Percentiles rank a stretch among this genome's conserved stretches.
phyloP scores from a whole-genome alignment of 2,113 vertebrate genomes.

The Tretioscincus oriximinensis region DNA sequence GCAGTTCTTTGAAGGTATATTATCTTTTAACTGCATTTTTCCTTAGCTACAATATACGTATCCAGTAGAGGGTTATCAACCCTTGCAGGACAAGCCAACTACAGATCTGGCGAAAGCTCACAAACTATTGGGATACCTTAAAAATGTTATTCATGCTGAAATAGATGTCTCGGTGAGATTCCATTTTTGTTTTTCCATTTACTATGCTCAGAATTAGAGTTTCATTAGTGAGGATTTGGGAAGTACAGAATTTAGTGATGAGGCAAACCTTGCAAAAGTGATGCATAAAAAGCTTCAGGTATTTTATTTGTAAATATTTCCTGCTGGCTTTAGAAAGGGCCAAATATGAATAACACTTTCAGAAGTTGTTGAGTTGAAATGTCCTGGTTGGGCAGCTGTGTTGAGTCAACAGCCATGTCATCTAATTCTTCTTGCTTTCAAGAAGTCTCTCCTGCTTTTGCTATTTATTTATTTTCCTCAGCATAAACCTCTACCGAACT shows the following conservation, averaged over 20 bases:
- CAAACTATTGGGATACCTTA: conserved; percentile 86
- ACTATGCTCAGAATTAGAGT: neutral
- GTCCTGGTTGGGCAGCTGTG: too few relatives aligned
- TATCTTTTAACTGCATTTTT: conserved; percentile 29
- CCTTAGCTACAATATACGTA: conserved; percentile 85
- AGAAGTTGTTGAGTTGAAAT: too few relatives aligned
- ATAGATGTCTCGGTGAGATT: conserved; percentile 83
- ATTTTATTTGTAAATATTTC: too few relatives aligned
- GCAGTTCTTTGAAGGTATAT: neutral
- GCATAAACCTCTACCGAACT: too few relatives aligned
- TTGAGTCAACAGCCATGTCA: too few relatives aligned
- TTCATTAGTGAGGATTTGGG: neutral
- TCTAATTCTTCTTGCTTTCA: too few relatives aligned
- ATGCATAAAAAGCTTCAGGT: too few relatives aligned
- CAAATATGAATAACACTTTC: too few relatives aligned
- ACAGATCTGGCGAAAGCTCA: conserved; percentile 85
- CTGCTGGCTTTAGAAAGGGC: too few relatives aligned
- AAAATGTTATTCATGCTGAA: conserved; percentile 79
- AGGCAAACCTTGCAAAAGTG: too few relatives aligned
- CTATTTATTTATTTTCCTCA: too few relatives aligned
- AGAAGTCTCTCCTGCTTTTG: too few relatives aligned
- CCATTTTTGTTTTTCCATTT: neutral
- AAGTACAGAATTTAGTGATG: neutral
- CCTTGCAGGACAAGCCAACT: conserved; percentile 88
- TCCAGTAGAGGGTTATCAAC: conserved; percentile 88